Evolutionary conservation across 2,113 vertebrate genomes (phyloP).

Genomic region (Oreochromis aureus): DNA sequence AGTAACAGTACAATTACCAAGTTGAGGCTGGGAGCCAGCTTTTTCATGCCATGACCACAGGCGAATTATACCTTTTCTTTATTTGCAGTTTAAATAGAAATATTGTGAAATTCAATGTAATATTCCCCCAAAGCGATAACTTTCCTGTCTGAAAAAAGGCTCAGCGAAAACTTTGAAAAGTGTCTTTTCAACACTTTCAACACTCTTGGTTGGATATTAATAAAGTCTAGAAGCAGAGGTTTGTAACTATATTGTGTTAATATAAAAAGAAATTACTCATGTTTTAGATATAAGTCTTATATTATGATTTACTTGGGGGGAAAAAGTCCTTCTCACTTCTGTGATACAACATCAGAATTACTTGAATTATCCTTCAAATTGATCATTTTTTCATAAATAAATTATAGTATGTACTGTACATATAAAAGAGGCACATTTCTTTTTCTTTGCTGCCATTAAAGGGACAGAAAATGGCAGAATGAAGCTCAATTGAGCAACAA

Average conservation of each 20-base stretch:
- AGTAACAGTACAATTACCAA: neutral
- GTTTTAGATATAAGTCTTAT: neutral
- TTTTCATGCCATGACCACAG: neutral
- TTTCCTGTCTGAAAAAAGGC: neutral
- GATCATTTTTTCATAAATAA: neutral
- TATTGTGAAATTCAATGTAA: conserved; percentile 5
- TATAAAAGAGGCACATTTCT: neutral
- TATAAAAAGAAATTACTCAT: neutral
- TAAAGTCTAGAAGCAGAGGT: neutral
- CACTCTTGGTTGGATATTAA: neutral
- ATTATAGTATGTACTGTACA: neutral
- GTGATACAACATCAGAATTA: neutral
- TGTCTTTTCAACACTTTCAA: neutral
- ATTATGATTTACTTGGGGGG: neutral
- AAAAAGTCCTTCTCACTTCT: neutral
- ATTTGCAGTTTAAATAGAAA: conserved; percentile 21
- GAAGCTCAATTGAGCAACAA: neutral
- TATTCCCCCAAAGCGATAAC: neutral
- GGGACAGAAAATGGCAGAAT: neutral
- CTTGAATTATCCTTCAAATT: neutral
- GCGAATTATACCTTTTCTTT: neutral
- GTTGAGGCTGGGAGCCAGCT: neutral
- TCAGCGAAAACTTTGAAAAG: neutral
- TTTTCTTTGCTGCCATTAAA: neutral
- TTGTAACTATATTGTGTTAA: neutral